phyloP scores from a whole-genome alignment of 2,888 invertebrate genomes.

The Agelastica alni region DNA sequence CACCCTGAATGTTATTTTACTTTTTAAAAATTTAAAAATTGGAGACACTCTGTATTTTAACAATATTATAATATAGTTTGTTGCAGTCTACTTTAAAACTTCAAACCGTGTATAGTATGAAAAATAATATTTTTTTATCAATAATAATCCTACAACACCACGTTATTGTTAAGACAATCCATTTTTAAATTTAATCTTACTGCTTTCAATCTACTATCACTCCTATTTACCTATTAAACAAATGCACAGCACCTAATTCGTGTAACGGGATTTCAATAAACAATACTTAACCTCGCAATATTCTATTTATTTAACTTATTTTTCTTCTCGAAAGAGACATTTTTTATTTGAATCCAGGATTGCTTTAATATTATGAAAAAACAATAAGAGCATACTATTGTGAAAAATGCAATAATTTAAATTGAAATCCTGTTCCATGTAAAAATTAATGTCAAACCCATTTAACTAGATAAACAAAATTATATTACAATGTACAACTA shows the following conservation, averaged over 20 bases:
- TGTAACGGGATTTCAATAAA: slow-evolving; percentile 34
- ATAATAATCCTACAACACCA: slow-evolving; percentile 25
- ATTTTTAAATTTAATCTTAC: slow-evolving; percentile 13
- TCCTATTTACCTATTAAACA: slow-evolving; percentile 25
- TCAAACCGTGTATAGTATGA: slow-evolving; percentile 5
- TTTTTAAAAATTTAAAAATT: no score
- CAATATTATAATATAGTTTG: slow-evolving; percentile 28
- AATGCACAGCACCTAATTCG: slow-evolving; percentile 46
- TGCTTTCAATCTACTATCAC: slow-evolving; percentile 20
- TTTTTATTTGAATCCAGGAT: no score
- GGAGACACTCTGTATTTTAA: neutral
- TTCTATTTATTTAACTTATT: no score
- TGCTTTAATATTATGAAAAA: no score
- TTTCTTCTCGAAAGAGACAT: no score
- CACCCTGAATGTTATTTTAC: no score
- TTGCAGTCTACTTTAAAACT: slow-evolving; percentile 27
- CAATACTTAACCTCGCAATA: no score
- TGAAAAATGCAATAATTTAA: no score
- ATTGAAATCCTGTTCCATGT: slow-evolving; percentile 28
- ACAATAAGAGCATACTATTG: no score
- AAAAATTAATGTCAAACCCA: slow-evolving; percentile 32
- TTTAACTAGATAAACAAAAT: slow-evolving; percentile 30
- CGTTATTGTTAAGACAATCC: slow-evolving; percentile 26
- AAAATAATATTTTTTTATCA: slow-evolving; percentile 9
- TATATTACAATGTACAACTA: slow-evolving; percentile 55